These are phyloP conservation scores for Stigmatopora argus DNA, from an alignment of 2,113 vertebrate genomes.

Conservation along the genomic window DNA sequence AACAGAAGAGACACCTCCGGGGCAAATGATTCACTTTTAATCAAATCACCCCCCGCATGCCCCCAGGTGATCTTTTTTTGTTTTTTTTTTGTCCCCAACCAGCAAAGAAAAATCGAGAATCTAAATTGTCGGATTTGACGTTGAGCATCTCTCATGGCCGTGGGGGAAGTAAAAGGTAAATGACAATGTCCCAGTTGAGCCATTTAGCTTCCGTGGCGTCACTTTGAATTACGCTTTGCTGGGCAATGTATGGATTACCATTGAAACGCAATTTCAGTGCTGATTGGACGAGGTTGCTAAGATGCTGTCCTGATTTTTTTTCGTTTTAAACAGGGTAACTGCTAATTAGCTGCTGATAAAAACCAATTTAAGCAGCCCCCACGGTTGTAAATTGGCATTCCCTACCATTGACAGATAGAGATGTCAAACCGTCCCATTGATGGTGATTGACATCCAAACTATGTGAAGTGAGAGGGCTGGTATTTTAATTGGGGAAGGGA, in stretches of 20 bases:
- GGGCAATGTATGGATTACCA: constrained; percentile 60
- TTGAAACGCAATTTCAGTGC: constrained; percentile 57
- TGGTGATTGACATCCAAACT: too few species aligned
- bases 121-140: constrained; percentile 63
- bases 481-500: too few species aligned
- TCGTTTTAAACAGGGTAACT: constrained; percentile 56
- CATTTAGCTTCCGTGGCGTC: constrained; percentile 59
- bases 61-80: constrained; percentile 50
- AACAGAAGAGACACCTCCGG: constrained; percentile 67
- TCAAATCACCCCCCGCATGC: constrained; percentile 59
- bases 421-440: too few species aligned
- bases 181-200: constrained; percentile 69
- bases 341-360: constrained; percentile 58
- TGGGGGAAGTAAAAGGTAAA: constrained; percentile 73
- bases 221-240: constrained; percentile 55
- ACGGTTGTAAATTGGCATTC: neutral
- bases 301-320: constrained; percentile 55
- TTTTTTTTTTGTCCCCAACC: neutral
- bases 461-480: too few species aligned
- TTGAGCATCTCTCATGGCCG: constrained; percentile 66
- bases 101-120: constrained; percentile 31
- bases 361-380: constrained; percentile 45
- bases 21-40: constrained; percentile 70
- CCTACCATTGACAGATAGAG: too few species aligned
- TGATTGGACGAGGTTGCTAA: constrained; percentile 48